Percentiles rank a stretch among this genome's conserved stretches.
These are phyloP conservation scores for Oppia nitens DNA, from an alignment of 1,140 invertebrate species.

Conservation along the genomic window DNA sequence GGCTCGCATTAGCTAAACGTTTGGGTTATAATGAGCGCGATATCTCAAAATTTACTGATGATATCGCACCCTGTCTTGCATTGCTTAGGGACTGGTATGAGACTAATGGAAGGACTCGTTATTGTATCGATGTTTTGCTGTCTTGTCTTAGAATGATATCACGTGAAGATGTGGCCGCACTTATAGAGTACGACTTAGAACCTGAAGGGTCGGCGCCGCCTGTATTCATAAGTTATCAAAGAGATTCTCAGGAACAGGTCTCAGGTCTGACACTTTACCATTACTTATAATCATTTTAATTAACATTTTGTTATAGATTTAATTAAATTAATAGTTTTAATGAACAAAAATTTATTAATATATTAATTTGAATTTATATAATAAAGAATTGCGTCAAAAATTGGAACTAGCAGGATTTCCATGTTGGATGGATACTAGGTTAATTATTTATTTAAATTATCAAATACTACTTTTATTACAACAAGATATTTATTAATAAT, in stretches of 20 bases:
- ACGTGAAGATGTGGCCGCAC: constrained; percentile 29
- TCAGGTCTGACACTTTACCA: constrained; percentile 6
- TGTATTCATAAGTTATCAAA: constrained; percentile 34
- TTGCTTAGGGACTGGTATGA: constrained; percentile 33
- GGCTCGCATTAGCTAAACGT: constrained; percentile 29
- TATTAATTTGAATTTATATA: not conserved
- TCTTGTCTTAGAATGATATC: constrained; percentile 29
- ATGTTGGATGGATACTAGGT: constrained; percentile 32
- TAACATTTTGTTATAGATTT: too few relatives aligned
- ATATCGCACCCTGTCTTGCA: constrained; percentile 29
- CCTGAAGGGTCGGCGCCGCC: constrained; percentile 26
- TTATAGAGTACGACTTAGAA: constrained; percentile 29
- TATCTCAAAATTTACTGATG: constrained; percentile 29
- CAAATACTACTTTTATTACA: too few relatives aligned
- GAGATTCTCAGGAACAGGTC: constrained; percentile 28
- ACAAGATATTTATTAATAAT: too few relatives aligned
- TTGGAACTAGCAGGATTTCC: constrained; percentile 30
- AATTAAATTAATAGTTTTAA: too few relatives aligned
- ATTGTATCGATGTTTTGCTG: constrained; percentile 31
- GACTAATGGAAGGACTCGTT: constrained; percentile 30
- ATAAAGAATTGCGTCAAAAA: constrained; percentile 23
- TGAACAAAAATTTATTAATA: not conserved
- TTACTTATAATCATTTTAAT: not conserved
- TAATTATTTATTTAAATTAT: too few relatives aligned
- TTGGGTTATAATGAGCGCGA: constrained; percentile 30